Evolutionary conservation across 2,113 vertebrate species (phyloP), one percentile per base, ranked within the genome.

Genomic region (Pheucticus melanocephalus): DNA sequence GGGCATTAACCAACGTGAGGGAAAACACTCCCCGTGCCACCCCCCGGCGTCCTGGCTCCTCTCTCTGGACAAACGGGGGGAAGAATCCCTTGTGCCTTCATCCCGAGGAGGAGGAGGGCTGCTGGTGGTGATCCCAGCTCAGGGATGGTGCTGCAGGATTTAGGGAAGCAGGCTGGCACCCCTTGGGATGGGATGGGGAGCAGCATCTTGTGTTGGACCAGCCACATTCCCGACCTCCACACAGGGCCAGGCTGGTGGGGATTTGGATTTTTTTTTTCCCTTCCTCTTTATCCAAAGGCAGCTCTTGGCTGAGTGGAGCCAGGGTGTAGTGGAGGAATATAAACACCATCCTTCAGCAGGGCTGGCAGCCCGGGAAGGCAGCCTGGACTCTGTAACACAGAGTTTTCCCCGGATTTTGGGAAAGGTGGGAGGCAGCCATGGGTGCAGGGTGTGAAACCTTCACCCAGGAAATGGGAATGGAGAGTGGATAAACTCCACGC

Each of bases 21-120:
- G 82, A 82, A 85, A 91, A 71, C 0, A 1, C 76, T 90, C 66
- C 1, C 0, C 17, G 76, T 50, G 65, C 51, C 4, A 8, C 23
- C 66, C 78, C 35, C 0, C 2, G 0, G 9, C 0, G 0, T 51
- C 50, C 64, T 12, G 24, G 68, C 25, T 53, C 61, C 70, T 60
- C 6, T 0, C 3, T 15, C 35, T 4, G 0, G 18, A 11, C 37
- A 10, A 70, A 40, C 0, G 0, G 3, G 10, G 10, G 0, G 9
- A 12, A 15, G 35, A 33, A 44, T 14, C 23, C 35, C 27, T 0
- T 1, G 37, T 15, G 10, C 14, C 48, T 77, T 73, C 82, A 31
- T 48, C 81, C 54, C 6, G 0, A 20, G 5, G 31, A 54, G 47
- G 65, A 80, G 57, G 25, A 35, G 30, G 5, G 14, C 42, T n/a